Evolutionary conservation across 2,888 invertebrate genomes (phyloP).

Genomic region (Rambutsinella grinnellia): DNA sequence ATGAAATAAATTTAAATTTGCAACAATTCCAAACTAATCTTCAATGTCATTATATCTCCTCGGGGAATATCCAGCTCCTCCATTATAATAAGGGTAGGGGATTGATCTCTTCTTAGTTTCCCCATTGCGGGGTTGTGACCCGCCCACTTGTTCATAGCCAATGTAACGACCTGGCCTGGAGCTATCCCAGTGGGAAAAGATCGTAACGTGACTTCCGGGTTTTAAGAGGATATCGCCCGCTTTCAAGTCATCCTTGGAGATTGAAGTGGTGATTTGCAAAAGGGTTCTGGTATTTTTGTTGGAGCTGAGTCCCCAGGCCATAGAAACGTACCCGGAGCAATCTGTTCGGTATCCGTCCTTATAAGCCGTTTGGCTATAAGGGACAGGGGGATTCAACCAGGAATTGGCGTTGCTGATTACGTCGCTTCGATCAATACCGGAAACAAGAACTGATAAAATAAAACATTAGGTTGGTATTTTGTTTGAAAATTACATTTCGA

Average conservation of each 20-base stretch:
- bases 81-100: conserved; percentile 1
- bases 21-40: no score
- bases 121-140: neutral
- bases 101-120: neutral
- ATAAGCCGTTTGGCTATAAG: neutral
- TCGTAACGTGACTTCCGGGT: neutral
- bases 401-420: neutral
- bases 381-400: conserved; percentile 6
- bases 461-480: no score
- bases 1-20: no score
- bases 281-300: conserved; percentile 1
- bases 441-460: no score
- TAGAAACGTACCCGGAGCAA: conserved; percentile 8
- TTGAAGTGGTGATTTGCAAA: neutral
- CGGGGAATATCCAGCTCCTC: neutral
- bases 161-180: neutral
- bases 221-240: neutral
- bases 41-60: neutral
- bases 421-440: neutral
- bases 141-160: conserved; percentile 2
- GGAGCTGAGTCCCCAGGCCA: neutral
- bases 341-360: neutral
- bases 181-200: neutral
- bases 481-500: no score
- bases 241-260: neutral